phyloP scores from a whole-genome alignment of 1,140 invertebrate genomes.

The Lysiphlebus fabarum region DNA sequence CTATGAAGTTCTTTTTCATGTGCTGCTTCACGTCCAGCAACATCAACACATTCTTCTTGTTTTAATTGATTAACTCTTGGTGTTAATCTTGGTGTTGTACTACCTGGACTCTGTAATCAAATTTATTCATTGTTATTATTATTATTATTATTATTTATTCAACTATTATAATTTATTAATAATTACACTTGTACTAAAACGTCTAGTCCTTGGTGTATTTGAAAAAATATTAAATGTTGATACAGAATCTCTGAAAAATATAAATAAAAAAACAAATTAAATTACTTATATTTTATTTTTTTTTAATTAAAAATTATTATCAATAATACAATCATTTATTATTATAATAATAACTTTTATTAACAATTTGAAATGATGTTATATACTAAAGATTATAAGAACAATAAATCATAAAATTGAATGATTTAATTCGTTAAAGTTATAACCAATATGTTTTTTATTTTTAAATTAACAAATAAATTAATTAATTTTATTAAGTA shows the following conservation, averaged over 20 bases:
- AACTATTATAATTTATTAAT: slow-evolving; percentile 22
- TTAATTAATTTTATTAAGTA: no score
- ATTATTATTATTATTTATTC: no score
- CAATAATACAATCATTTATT: no score
- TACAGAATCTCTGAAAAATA: slow-evolving; percentile 51
- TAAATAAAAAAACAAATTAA: no score
- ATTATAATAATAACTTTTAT: no score
- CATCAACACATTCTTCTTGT: slow-evolving; percentile 82
- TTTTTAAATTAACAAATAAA: no score
- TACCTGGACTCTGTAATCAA: slow-evolving; percentile 54
- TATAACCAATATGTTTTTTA: no score
- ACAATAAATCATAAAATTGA: neutral
- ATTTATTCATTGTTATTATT: no score
- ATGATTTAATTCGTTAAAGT: no score
- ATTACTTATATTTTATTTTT: no score
- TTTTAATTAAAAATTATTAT: no score
- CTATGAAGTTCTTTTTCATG: slow-evolving; percentile 84
- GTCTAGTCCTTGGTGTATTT: slow-evolving; percentile 63
- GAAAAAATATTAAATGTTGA: slow-evolving; percentile 62
- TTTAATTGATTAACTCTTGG: slow-evolving; percentile 81
- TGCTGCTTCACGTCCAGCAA: slow-evolving; percentile 78
- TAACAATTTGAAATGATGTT: neutral
- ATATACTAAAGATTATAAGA: neutral
- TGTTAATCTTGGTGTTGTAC: slow-evolving; percentile 66
- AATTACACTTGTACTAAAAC: slow-evolving; percentile 83